Base-by-base conservation (phyloP, 2,113 vertebrate species). In the Sus scrofa region DNA sequence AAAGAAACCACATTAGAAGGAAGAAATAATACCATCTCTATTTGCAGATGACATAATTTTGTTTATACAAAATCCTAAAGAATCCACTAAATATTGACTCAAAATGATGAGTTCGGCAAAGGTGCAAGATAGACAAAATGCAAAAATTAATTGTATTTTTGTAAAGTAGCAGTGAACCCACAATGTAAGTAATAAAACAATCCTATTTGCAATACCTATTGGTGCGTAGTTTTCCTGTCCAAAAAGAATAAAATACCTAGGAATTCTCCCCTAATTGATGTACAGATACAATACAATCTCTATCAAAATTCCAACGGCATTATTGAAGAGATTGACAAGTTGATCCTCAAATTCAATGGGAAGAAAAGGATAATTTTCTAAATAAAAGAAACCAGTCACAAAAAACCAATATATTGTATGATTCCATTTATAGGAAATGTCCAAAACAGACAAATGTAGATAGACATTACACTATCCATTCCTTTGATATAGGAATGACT, bases 231-330 rank as follows among this genome's bases (percentile, higher is more conserved):
- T n/a, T n/a, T n/a, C n/a, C n/a, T n/a, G n/a, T 62, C 37, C 15
- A 75, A 58, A 95, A 83, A 73, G 26, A 92, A 27, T 86, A 68
- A 86, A 68, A n/a, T 93, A 58, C 24, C n/a, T 73, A 34, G 27
- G 26, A 60, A 60, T 50, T 83, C 60, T 58, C 19, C 24, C 68
- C 14, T 83, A 75, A 75, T 50, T 92, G 2, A 67, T 87, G 14
- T 39, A 56, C 18, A 91, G 26, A 86, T 54, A 14, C 73, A 44
- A 71, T 44, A 11, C 15, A 86, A 63, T 79, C 27, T 2, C 60
- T 30, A 16, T 67, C 44, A 83, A 77, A 83, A 95, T 83, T 37
- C 7, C 37, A 75, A 9, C 30, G 37, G 27, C 30, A 9, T 34
- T 87, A 82, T 34, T 95, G 58, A 16, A 92, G 37, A 88, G 54